These are phyloP conservation scores for human (Homo sapiens) DNA, from an alignment of 2,113 vertebrate species.

Conservation along the genomic window DNA sequence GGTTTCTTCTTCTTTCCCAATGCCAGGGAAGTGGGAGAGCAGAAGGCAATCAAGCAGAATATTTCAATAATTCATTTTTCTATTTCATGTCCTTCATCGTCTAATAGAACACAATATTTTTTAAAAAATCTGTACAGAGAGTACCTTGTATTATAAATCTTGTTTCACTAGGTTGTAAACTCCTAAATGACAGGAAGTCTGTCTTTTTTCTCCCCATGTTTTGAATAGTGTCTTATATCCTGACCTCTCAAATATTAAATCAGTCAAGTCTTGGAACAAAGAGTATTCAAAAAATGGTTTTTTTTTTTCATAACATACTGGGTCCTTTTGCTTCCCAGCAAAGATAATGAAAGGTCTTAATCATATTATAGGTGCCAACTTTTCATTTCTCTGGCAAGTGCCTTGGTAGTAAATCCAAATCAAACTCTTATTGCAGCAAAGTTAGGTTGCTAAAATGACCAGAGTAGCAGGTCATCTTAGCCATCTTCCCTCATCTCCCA, in stretches of 20 bases:
- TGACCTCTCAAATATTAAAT: constrained; percentile 74
- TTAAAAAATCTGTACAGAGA: constrained; percentile 41
- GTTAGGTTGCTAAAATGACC: constrained; percentile 54
- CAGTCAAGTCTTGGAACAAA: constrained; percentile 70
- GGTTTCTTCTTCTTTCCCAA: not conserved
- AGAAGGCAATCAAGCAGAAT: constrained; percentile 55
- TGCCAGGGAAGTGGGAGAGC: not conserved
- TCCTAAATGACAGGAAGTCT: constrained; percentile 57
- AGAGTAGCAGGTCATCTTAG: constrained; percentile 42
- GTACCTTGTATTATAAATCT: constrained; percentile 65
- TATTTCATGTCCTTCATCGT: constrained; percentile 71
- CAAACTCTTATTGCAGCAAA: constrained; percentile 40
- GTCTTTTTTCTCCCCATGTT: constrained; percentile 53
- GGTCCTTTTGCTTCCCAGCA: constrained; percentile 31
- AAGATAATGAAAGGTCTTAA: constrained; percentile 72
- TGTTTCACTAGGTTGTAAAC: constrained; percentile 65
- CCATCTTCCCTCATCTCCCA: not conserved
- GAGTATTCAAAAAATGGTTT: constrained; percentile 45
- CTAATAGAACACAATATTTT: constrained; percentile 55
- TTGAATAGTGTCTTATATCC: constrained; percentile 63
- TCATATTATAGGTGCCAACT: constrained; percentile 65
- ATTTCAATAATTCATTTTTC: constrained; percentile 79
- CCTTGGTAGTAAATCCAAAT: constrained; percentile 66
- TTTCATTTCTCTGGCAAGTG: constrained; percentile 64
- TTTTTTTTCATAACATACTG: not conserved